Percentiles rank a stretch among this genome's conserved stretches.
These are phyloP conservation scores for Zaprionus tsacasi DNA, from an alignment of 1,140 invertebrate species.

Conservation along the genomic window DNA sequence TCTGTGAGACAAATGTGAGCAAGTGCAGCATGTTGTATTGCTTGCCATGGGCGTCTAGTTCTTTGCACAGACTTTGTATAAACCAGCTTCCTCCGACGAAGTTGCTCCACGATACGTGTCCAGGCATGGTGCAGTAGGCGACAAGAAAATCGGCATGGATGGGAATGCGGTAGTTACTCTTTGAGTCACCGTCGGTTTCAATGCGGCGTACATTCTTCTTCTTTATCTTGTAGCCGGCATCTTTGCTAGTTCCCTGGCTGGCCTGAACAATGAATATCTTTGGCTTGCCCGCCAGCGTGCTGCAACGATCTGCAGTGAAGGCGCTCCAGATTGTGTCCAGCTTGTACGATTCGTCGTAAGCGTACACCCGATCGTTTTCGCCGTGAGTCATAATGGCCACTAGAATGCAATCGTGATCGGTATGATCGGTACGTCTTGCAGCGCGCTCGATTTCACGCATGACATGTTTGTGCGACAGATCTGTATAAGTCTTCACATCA, in stretches of 20 bases:
- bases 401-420: conserved; percentile 90
- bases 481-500: conserved; percentile 87
- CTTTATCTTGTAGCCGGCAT: conserved; percentile 88
- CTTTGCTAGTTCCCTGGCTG: conserved; percentile 93
- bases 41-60: conserved; percentile 88
- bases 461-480: conserved; percentile 87
- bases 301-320: conserved; percentile 94
- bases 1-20: conserved; percentile 93
- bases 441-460: conserved; percentile 87
- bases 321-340: conserved; percentile 91
- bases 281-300: conserved; percentile 94
- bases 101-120: conserved; percentile 95
- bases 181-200: conserved; percentile 89
- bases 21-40: conserved; percentile 93
- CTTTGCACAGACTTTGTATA: conserved; percentile 93
- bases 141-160: conserved; percentile 96
- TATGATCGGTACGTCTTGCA: conserved; percentile 91
- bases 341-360: conserved; percentile 92
- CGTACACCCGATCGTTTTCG: conserved; percentile 92
- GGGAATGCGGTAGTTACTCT: conserved; percentile 91
- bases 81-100: conserved; percentile 96
- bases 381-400: conserved; percentile 94
- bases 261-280: conserved; percentile 97
- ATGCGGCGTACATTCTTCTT: background rate
- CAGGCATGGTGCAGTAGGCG: conserved; percentile 95